These are phyloP conservation scores for Prietella phreatophila DNA, from an alignment of 2,113 vertebrate species.

Conservation along the genomic window DNA sequence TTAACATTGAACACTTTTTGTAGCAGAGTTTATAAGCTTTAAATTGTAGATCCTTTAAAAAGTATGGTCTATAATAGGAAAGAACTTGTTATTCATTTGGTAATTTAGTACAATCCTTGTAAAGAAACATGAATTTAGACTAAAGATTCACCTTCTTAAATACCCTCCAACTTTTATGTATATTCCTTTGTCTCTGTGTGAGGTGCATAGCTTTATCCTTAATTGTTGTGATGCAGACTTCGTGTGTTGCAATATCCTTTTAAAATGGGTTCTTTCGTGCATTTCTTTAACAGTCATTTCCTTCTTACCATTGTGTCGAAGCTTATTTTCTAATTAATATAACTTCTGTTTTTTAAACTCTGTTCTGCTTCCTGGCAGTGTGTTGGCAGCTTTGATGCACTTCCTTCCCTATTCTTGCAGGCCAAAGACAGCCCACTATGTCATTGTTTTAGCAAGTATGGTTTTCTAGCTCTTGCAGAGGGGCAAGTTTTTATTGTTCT, in stretches of 20 bases:
- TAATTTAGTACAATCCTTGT: neutral
- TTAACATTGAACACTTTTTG: neutral
- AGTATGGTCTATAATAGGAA: neutral
- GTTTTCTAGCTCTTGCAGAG: neutral
- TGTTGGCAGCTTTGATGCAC: conserved; percentile 7
- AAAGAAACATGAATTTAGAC: neutral
- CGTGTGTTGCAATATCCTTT: neutral
- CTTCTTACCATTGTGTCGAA: neutral
- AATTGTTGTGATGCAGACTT: neutral
- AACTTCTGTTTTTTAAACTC: conserved; percentile 7
- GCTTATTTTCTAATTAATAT: conserved; percentile 6
- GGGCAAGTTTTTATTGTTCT: neutral
- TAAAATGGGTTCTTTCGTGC: neutral
- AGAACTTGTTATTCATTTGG: neutral
- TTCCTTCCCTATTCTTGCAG: conserved; percentile 40
- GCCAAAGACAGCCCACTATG: neutral
- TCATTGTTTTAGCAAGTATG: conserved; percentile 22
- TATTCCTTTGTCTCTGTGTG: neutral
- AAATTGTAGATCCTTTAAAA: neutral
- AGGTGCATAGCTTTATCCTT: neutral
- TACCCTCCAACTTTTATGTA: neutral
- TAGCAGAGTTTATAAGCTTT: neutral
- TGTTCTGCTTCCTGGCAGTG: conserved; percentile 37
- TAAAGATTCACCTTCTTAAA: neutral
- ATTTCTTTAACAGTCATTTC: conserved; percentile 8